Conservation (phyloP, 2,797 vertebrate species). For the Diplodus sargus region DNA sequence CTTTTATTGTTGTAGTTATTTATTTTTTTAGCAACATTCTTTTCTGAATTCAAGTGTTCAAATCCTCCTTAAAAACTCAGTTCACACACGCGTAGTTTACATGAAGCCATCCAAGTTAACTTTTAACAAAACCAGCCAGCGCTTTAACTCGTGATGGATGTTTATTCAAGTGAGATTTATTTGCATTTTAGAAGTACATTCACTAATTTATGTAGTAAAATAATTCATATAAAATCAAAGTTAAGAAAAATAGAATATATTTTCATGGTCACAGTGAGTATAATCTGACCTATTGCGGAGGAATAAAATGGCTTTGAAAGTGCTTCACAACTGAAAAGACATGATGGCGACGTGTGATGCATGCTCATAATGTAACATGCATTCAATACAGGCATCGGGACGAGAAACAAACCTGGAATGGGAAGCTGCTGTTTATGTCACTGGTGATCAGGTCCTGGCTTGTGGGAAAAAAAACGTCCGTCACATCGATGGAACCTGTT, state of each 20-base stretch:
- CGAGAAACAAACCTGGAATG: slow-evolving; percentile 35
- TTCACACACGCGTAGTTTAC: background rate
- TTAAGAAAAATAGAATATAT: slow-evolving; percentile 83
- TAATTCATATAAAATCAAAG: slow-evolving; percentile 84
- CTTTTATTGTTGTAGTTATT: background rate
- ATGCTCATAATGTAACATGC: slow-evolving; percentile 71
- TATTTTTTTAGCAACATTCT: too few relatives aligned
- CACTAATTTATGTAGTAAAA: slow-evolving; percentile 82
- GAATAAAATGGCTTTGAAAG: slow-evolving; percentile 79
- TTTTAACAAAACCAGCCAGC: slow-evolving; percentile 42
- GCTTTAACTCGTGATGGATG: slow-evolving; percentile 53
- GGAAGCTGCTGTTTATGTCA: slow-evolving; percentile 44
- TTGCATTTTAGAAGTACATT: slow-evolving; percentile 76
- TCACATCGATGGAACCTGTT: slow-evolving; percentile 35
- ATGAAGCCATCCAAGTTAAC: background rate
- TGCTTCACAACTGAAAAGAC: slow-evolving; percentile 66
- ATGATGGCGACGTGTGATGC: slow-evolving; percentile 41
- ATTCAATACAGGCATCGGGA: slow-evolving; percentile 47
- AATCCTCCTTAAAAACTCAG: background rate
- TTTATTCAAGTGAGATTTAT: slow-evolving; percentile 76
- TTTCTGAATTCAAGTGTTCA: background rate
- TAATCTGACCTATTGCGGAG: slow-evolving; percentile 79
- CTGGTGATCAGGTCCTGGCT: background rate
- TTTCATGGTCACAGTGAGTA: slow-evolving; percentile 81
- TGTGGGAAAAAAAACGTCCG: slow-evolving; percentile 26